Base-by-base conservation (phyloP, 1,140 invertebrate genomes). In the Triops longicaudatus region DNA sequence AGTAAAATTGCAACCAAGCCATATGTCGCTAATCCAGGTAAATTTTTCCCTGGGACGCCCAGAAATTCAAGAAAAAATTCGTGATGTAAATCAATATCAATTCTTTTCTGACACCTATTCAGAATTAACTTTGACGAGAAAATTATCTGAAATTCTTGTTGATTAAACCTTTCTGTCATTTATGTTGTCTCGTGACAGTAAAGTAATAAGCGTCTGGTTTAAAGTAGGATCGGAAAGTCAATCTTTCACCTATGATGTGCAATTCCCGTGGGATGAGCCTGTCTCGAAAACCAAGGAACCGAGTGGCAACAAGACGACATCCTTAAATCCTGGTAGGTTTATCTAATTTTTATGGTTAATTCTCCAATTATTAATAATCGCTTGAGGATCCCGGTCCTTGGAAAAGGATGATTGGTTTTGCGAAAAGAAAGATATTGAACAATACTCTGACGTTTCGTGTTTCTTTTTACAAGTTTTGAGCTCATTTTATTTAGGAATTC, bases 71-170 rank as follows among this genome's bases (percentile, higher is more conserved):
- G n/a, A n/a, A n/a, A n/a, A n/a, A n/a, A n/a, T n/a, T n/a, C n/a
- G 31, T 31, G 31, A 73, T 75, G 44, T 44, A 31, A 41, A 27
- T 5, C 74, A 42, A 26, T 63, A n/a, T n/a, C 17, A 63, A 63
- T 63, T 63, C 50, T 63, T 63, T 63, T 63, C 50, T 63, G 50
- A 63, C 50, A 63, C 50, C 50, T 63, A 63, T 63, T 63, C 50
- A 22, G 50, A 63, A 63, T n/a, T 63, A 12, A n/a, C 50, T 12
- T 63, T 63, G 50, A 63, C 50, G 50, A 63, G 50, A 63, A 10
- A n/a, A n/a, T 63, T n/a, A 63, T 63, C 50, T 63, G 50, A 63
- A 63, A 14, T 63, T 63, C 17, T 63, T n/a, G 50, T 1, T 63
- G 6, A 22, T 1, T 0, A 22, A 0, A 17, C 17, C 9, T 63